Base-by-base conservation (phyloP, 2,113 vertebrate genomes). In the Craseonycteris thonglongyai region DNA sequence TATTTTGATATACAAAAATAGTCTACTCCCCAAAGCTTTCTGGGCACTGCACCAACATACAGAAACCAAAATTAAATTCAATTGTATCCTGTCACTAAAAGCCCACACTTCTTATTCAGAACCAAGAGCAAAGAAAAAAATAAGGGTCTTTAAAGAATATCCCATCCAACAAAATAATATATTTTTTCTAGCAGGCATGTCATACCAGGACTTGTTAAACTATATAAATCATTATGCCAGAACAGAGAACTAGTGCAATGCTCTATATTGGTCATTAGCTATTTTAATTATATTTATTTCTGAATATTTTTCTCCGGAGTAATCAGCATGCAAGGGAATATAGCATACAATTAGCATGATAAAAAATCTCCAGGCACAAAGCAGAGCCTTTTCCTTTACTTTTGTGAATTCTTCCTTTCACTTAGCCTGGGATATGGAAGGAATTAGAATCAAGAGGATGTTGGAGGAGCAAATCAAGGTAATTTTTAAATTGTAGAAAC, bases 51-150 rank as follows among this genome's bases (percentile, higher is more conserved):
- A 79, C 83, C 89, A 93, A 84, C 28, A 65, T 72, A 86, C 16
- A 93, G 65, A 76, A 16, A 66, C 22, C 24, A 87, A 51, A 93
- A 90, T 92, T 95, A 80, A 95, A 94, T 96, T 88, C 80, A 93
- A 76, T 94, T 71, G 84, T 69, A 75, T 90, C 66, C 78, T 85
- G 16, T 88, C 45, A 35, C 42, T 87, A 79, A 90, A 88, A 86
- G 49, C 4, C 49, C 54, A 80, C 15, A 84, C 33, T 65, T 85
- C 38, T 61, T 76, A 76, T 90, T 95, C 84, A 74, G 28, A 91
- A 88, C 24, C 49, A 84, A 85, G 7, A 66, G 8, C n/a, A 22
- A 78, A 78, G 19, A 30, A 88, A 88, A 42, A 47, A 93, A 59
- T 42, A 42, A 86, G 21, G 6, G 26, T 79, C 51, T 78, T 91